phyloP scores from a whole-genome alignment of 2,797 vertebrate genomes.

The Triplophysa bombifrons region DNA sequence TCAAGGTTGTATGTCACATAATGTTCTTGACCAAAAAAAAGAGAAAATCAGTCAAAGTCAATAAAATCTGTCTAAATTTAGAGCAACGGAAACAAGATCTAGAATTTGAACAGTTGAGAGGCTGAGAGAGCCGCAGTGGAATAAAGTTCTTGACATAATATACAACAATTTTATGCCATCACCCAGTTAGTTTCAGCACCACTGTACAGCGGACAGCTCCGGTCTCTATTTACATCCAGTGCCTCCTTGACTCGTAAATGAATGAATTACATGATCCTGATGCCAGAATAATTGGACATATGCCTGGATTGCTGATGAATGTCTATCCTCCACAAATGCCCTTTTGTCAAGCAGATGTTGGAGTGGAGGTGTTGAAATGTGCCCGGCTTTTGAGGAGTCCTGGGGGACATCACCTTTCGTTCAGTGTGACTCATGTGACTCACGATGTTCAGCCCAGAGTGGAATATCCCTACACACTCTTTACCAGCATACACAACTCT shows the following conservation, averaged over 20 bases:
- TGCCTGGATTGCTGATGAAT: constrained; percentile 35
- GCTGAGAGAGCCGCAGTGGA: too few relatives aligned
- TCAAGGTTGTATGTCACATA: too few relatives aligned
- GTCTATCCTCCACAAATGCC: constrained; percentile 43
- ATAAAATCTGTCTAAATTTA: too few relatives aligned
- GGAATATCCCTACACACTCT: constrained; percentile 39
- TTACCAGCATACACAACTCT: constrained; percentile 45
- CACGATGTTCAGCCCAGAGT: constrained; percentile 34
- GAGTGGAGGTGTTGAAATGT: constrained; percentile 34
- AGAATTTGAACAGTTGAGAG: too few relatives aligned
- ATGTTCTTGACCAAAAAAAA: too few relatives aligned
- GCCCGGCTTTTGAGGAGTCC: constrained; percentile 28
- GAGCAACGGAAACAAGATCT: too few relatives aligned
- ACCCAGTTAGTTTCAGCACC: constrained; percentile 41
- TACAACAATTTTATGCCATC: background rate
- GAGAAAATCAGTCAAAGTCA: too few relatives aligned
- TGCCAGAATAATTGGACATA: constrained; percentile 26
- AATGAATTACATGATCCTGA: constrained; percentile 18
- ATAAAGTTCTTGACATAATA: too few relatives aligned
- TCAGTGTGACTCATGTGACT: constrained; percentile 14
- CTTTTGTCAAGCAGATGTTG: constrained; percentile 39
- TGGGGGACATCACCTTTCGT: constrained; percentile 35
- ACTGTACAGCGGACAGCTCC: constrained; percentile 42
- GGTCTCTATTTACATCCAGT: background rate
- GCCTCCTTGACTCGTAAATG: background rate